These are phyloP conservation scores for Chionomys nivalis DNA, from an alignment of 2,113 vertebrate species.

Conservation along the genomic window DNA sequence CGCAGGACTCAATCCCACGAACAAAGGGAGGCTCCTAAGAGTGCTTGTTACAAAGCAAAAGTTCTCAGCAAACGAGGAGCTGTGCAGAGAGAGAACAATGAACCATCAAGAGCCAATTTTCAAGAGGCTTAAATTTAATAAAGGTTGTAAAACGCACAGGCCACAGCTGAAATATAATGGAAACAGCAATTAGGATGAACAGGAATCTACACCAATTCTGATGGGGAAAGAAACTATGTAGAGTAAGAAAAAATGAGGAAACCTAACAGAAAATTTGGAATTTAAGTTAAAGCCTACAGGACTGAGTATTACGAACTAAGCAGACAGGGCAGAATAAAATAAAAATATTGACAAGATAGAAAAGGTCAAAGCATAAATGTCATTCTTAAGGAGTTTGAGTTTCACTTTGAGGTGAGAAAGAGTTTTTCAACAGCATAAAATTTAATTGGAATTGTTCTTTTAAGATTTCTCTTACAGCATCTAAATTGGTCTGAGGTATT, in stretches of 20 bases:
- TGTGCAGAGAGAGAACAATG: not conserved
- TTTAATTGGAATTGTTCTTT: not conserved
- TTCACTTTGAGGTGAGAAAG: slow-evolving; percentile 37
- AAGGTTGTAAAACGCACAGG: not conserved
- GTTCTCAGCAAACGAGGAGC: not conserved
- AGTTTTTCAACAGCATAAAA: slow-evolving; percentile 35
- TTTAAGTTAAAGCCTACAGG: not conserved
- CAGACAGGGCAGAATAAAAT: not conserved
- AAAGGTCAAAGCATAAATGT: slow-evolving; percentile 32
- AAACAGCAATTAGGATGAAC: slow-evolving; percentile 34
- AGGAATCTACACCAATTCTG: slow-evolving; percentile 30
- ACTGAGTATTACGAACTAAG: not conserved
- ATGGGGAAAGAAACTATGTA: slow-evolving; percentile 28
- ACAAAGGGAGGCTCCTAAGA: slow-evolving; percentile 12
- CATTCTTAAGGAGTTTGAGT: slow-evolving; percentile 18
- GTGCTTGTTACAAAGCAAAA: slow-evolving; percentile 23
- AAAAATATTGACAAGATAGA: slow-evolving; percentile 22
- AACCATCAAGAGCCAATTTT: slow-evolving; percentile 7
- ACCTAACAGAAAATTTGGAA: slow-evolving; percentile 15
- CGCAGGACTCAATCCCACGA: not conserved
- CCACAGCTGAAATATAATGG: slow-evolving; percentile 20
- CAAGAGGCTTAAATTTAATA: slow-evolving; percentile 40
- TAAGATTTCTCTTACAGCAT: slow-evolving; percentile 38
- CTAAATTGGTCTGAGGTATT: not conserved
- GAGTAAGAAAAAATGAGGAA: slow-evolving; percentile 22